Conservation (phyloP, 2,797 vertebrate genomes). For the Bothrops alternatus region DNA sequence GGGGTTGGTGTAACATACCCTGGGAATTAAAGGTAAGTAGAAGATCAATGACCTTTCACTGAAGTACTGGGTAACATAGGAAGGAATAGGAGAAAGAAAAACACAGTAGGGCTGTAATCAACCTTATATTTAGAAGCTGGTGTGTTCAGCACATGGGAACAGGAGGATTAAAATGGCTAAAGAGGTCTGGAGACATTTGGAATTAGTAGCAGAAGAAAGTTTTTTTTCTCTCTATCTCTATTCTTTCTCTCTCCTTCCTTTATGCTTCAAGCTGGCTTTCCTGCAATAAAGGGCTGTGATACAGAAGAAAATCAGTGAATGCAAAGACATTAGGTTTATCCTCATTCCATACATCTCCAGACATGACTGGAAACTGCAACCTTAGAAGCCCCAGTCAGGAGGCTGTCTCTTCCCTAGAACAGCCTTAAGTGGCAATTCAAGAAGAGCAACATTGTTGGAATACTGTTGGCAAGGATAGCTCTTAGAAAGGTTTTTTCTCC, state of each 20-base stretch:
- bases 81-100: background rate
- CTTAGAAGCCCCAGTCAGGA: background rate
- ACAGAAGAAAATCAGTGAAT: background rate
- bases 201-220: background rate
- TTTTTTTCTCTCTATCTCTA: background rate
- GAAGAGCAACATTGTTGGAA: background rate
- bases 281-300: background rate
- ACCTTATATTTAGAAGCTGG: slow-evolving; percentile 47
- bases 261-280: background rate
- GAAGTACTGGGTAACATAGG: background rate
- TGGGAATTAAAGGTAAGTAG: slow-evolving; percentile 29
- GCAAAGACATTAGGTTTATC: background rate
- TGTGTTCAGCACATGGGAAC: background rate
- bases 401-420: background rate
- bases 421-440: background rate
- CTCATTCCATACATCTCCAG: background rate
- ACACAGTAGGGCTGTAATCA: slow-evolving; percentile 27
- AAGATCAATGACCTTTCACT: slow-evolving; percentile 35
- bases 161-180: slow-evolving; percentile 30
- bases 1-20: background rate
- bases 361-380: background rate
- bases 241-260: background rate
- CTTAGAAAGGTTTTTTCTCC: background rate
- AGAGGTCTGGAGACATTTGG: background rate
- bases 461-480: background rate